Evolutionary conservation across 2,888 invertebrate species (phyloP).

Genomic region (Clitarchus hookeri): DNA sequence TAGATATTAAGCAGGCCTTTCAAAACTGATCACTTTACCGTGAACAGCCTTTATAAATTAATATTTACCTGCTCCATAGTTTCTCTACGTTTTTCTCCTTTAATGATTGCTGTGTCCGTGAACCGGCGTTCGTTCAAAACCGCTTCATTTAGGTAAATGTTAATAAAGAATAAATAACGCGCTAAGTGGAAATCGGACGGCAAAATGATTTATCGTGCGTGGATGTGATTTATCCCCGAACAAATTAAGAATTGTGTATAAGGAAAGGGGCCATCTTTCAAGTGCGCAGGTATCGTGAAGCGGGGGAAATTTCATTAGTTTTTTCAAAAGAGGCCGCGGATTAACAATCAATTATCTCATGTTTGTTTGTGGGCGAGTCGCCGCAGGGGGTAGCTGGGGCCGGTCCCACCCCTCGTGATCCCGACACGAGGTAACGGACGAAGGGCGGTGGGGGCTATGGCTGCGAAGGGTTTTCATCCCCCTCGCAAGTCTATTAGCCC

Average conservation of each 20-base stretch:
- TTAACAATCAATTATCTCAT: constrained; percentile 26
- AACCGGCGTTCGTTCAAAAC: background rate
- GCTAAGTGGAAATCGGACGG: background rate
- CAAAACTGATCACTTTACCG: too few species aligned
- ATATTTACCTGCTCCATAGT: too few species aligned
- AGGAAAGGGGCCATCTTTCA: background rate
- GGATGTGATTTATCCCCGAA: constrained; percentile 2
- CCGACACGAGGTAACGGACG: background rate
- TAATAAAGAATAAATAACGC: constrained; percentile 5
- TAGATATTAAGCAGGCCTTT: too few species aligned
- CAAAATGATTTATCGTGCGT: background rate
- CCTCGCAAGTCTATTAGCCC: constrained; percentile 26
- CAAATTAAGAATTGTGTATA: constrained; percentile 14
- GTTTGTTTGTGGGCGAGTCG: constrained; percentile 23
- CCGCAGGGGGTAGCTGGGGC: background rate
- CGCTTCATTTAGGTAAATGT: constrained; percentile 14
- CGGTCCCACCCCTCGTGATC: background rate
- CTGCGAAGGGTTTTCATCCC: background rate
- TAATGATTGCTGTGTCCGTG: background rate
- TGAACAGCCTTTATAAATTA: too few species aligned
- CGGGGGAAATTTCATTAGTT: constrained; percentile 5
- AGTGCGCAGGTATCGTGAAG: background rate
- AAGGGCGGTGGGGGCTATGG: background rate
- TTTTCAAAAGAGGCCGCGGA: constrained; percentile 11
- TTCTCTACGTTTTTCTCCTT: too few species aligned